Percentiles rank a stretch among this genome's conserved stretches.
phyloP scores from a whole-genome alignment of 2,888 invertebrate species.

The Ephialtes manifestator region DNA sequence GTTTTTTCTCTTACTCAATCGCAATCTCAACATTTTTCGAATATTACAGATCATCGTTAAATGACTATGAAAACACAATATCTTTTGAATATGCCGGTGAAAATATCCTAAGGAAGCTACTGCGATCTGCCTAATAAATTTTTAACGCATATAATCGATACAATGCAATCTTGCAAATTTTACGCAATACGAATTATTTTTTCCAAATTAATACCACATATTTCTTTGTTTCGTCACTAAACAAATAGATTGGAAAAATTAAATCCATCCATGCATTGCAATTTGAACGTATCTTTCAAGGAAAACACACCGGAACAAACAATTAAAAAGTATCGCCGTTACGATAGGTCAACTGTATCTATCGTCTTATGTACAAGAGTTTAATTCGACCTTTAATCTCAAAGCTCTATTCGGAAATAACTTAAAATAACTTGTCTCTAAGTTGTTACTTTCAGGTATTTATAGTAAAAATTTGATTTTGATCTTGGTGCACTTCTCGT shows the following conservation, averaged over 20 bases:
- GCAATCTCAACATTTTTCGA: no score
- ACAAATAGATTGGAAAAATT: neutral
- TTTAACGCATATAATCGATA: neutral
- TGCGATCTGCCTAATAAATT: neutral
- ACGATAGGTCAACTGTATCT: neutral
- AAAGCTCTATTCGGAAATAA: neutral
- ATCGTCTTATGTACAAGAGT: constrained; percentile 44
- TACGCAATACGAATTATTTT: neutral
- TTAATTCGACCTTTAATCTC: neutral
- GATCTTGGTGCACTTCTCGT: neutral
- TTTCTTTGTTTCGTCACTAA: neutral
- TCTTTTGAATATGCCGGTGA: neutral
- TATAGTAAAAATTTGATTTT: constrained; percentile 15
- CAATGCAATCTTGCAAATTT: neutral
- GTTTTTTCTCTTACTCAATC: neutral
- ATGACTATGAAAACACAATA: neutral
- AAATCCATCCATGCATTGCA: neutral
- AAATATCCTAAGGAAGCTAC: neutral
- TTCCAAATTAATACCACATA: neutral
- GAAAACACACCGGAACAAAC: constrained; percentile 1
- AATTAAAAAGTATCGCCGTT: neutral
- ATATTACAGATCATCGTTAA: neutral
- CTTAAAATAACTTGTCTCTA: neutral
- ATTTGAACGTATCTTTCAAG: neutral
- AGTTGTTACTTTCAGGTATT: constrained; percentile 29